These are phyloP conservation scores for Poecile montanus DNA, from an alignment of 2,797 vertebrate genomes.

Conservation along the genomic window DNA sequence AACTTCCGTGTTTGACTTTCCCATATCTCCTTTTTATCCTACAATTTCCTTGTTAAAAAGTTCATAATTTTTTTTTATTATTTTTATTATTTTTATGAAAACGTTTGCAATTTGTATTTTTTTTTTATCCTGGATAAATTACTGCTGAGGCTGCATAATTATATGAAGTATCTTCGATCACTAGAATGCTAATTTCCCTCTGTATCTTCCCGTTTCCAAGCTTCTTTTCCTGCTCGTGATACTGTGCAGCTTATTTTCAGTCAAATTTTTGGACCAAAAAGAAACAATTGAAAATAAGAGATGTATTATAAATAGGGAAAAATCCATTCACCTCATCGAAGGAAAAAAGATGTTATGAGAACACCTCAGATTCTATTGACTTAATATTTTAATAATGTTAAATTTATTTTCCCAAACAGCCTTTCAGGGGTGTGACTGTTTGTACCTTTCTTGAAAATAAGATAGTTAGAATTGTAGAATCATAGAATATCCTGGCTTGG, in stretches of 20 bases:
- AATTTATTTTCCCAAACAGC: background rate
- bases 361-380: background rate
- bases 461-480: background rate
- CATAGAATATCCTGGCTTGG: background rate
- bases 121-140: background rate
- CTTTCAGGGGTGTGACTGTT: background rate
- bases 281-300: background rate
- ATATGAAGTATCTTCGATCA: background rate
- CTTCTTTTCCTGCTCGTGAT: background rate
- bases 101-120: background rate
- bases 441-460: background rate
- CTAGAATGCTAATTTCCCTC: background rate
- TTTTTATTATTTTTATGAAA: background rate
- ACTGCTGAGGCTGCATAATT: background rate
- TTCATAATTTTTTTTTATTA: background rate
- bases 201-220: background rate
- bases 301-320: fast-evolving
- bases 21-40: background rate
- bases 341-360: background rate
- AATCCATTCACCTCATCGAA: background rate
- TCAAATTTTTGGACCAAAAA: background rate
- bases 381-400: background rate
- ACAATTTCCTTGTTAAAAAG: background rate
- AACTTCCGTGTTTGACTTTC: background rate
- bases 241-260: background rate